Evolutionary conservation across 2,888 invertebrate genomes (phyloP), one percentile per base, ranked within the genome.

Genomic region (Dasysyrphus albostriatus): DNA sequence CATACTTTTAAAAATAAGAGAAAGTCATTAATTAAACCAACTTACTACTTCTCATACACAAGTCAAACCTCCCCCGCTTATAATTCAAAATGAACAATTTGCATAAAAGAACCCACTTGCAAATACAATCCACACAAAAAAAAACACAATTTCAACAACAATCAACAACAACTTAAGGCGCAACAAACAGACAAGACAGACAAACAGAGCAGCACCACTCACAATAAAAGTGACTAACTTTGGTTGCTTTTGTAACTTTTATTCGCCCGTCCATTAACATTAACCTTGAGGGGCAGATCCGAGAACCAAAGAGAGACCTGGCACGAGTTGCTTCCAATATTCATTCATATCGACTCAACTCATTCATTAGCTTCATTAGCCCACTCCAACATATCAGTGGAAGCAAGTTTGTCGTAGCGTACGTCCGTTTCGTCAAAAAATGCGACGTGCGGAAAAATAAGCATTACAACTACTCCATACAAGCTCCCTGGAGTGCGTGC

Each of bases 351-450:
- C 78, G 78, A 63, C 78, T 83, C 82, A 78, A 49, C 87, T 87
- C 87, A 87, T 87, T 87, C 87, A 87, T 87, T 82, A 87, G 82
- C 82, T 82, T 79, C 87, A 82, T 87, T 87, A 87, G 77, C 85
- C 85, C 81, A 87, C 82, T 54, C 16, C 54, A 58, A 69, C 51
- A 69, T 54, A 51, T 39, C 16, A 51, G 51, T 5, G 34, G 51
- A 12, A 67, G 34, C 49, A 67, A 61, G 74, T 78, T 77, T 77
- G 77, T 69, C 63, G 69, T 74, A 70, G 69, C 73, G 78, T 70
- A 70, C 74, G 63, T 87, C 73, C 77, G 59, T 73, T 67, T 47
- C 70, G 83, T 84, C 70, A 75, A 78, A 75, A 78, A 61, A 56
- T 58, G 67, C 59, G 61, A 54, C 54, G 54, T 16, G 73, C 67